Base-by-base conservation (phyloP, 2,888 invertebrate species). In the Pterobdella sp. region DNA sequence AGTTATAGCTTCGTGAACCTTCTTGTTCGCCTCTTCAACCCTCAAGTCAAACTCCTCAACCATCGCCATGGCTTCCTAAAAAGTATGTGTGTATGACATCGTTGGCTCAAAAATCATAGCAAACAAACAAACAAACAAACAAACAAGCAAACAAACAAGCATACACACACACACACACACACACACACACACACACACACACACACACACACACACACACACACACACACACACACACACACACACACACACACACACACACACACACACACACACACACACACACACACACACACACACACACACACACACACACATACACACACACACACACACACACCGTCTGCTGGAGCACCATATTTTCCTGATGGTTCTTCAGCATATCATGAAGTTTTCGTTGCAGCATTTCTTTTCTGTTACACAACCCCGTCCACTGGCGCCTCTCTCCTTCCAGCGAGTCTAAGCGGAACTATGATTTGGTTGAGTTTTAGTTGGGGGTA, bases 1-100 rank as follows among this genome's bases (percentile, higher is more conserved):
- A 4, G n/a, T 29, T 36, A 29, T 29, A 4, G 37, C 68, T 36
- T 42, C 10, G 4, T 65, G 32, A 29, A 52, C 26, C 52, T 7
- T 49, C 56, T 29, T 69, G 42, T 29, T 69, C 69, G 14, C 32
- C 10, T 56, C 10, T 56, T 56, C 60, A 56, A 56, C n/a, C 60
- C 3, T 4, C 60, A 22, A 4, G n/a, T 18, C n/a, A 4, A 56
- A 4, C 4, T 3, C 60, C 7, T 56, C 60, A 4, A 26, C 60
- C 60, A 22, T 56, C 60, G 3, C 60, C 60, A 56, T 56, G 3
- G 26, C 26, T 3, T 14, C 10, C 60, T 56, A 18, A 42, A 42
- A 42, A 42, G 18, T 42, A 42, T 42, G 42, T 42, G 7, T 42
- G 18, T 42, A 42, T n/a, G n/a, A n/a, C n/a, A n/a, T 42, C 49